phyloP scores from a whole-genome alignment of 2,113 vertebrate genomes.

The Catagonus wagneri region DNA sequence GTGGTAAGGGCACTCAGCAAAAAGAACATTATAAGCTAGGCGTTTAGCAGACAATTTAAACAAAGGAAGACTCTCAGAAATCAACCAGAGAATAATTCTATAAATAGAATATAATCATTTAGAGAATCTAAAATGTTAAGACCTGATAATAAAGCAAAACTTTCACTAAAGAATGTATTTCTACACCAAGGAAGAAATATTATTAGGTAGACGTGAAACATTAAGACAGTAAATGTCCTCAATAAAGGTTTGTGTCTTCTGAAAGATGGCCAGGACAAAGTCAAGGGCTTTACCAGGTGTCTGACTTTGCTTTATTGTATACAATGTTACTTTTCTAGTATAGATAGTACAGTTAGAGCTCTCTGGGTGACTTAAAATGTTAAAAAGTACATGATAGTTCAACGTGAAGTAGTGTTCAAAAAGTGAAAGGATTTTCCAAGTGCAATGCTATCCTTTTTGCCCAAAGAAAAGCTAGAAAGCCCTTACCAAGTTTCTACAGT shows the following conservation, averaged over 20 bases:
- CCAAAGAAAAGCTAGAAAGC: neutral
- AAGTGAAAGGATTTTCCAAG: constrained; percentile 7
- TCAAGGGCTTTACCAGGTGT: neutral
- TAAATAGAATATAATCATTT: neutral
- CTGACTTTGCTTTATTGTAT: neutral
- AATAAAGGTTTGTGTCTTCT: neutral
- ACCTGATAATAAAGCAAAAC: neutral
- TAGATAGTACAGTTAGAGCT: neutral
- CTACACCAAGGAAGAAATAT: constrained; percentile 2
- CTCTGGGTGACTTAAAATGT: neutral
- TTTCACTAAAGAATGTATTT: neutral
- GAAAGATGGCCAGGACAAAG: constrained; percentile 7
- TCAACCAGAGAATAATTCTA: neutral
- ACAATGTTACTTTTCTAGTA: neutral
- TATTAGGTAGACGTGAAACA: constrained; percentile 15
- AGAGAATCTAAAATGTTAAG: constrained; percentile 43
- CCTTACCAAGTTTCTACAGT: neutral
- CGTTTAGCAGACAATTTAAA: neutral
- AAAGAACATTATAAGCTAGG: neutral
- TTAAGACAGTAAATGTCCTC: neutral
- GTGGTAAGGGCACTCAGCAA: neutral
- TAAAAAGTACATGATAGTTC: constrained; percentile 3
- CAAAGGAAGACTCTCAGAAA: neutral
- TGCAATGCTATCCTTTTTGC: neutral
- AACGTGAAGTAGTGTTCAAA: constrained; percentile 19